Base-by-base conservation (phyloP, 2,113 vertebrate species). In the Pionites leucogaster region DNA sequence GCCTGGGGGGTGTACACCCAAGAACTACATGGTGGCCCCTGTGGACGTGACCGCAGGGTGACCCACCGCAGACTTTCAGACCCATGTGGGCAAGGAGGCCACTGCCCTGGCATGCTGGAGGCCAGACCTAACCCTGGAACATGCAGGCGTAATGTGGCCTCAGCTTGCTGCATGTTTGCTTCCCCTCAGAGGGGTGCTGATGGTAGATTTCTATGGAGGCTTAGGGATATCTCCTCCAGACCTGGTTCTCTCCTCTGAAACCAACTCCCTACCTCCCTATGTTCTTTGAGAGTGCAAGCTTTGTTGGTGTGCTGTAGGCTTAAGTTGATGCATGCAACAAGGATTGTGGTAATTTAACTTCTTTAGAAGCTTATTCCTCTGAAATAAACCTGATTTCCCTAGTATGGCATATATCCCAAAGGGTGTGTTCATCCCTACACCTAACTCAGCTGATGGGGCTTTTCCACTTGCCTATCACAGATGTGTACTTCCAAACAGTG, bases 131-230 rank as follows among this genome's bases (percentile, higher is more conserved):
- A 1, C 18, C 20, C 60, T 3, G 3, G 15, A 49, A 64, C 1
- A 4, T 0, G 0, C n/a, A 46, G 17, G 47, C 13, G 11, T 11
- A 18, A n/a, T 0, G 7, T 25, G 37, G n/a, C 19, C 70, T 42
- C 13, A 24, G 50, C 37, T 47, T 12, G 2, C 27, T 78, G 25
- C 10, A 17, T 0, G 0, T 35, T 39, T 80, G 41, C 47, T 13
- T 3, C 12, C 17, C 27, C 57, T n/a, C 65, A 22, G 18, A 35
- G 9, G 4, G 25, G 8, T 93, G 49, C 50, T 5, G 0, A 6
- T 13, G 47, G 39, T 14, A 67, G 12, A 87, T 33, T 10, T 85
- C 41, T 42, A 49, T 41, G 39, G 37, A 67, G 44, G 10, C 4
- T 7, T 10, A 9, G 22, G 81, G 50, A 65, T 16, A 55, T 62